These are phyloP conservation scores for Thalassophryne amazonica DNA, from an alignment of 2,797 vertebrate species.

Conservation along the genomic window DNA sequence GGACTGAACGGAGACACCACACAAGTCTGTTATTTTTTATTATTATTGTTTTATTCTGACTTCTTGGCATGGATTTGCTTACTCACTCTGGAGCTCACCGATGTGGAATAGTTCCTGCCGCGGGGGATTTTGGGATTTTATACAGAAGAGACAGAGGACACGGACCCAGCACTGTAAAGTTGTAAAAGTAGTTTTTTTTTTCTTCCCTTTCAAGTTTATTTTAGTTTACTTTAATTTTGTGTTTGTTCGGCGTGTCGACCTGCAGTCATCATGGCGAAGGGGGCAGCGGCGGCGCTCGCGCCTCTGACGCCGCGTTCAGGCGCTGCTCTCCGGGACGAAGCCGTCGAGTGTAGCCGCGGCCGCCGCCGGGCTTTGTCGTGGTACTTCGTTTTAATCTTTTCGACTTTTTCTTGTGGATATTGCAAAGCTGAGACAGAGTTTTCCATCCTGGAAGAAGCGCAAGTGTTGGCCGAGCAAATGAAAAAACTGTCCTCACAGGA, in stretches of 20 bases:
- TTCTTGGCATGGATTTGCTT: constrained; percentile 41
- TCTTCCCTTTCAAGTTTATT: constrained; percentile 21
- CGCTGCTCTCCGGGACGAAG: constrained; percentile 50
- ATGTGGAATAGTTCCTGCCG: constrained; percentile 39
- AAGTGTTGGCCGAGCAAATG: constrained; percentile 92
- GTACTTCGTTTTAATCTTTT: constrained; percentile 71
- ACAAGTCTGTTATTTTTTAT: too few relatives aligned
- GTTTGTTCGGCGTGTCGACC: constrained; percentile 30
- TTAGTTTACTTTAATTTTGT: too few relatives aligned
- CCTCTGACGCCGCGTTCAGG: constrained; percentile 39
- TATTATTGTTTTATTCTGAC: too few relatives aligned
- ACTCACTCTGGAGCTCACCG: constrained; percentile 21
- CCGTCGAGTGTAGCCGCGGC: constrained; percentile 17
- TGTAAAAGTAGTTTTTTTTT: constrained; percentile 66
- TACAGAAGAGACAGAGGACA: constrained; percentile 30
- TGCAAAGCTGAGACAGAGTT: constrained; percentile 85
- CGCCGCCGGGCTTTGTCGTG: constrained; percentile 50
- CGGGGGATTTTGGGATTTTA: constrained; percentile 19
- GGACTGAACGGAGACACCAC: constrained; percentile 18
- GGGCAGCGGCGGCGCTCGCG: constrained; percentile 54
- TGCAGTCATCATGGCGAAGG: constrained; percentile 79
- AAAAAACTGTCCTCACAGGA: constrained; percentile 90
- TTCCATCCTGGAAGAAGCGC: constrained; percentile 93
- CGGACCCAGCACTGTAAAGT: constrained; percentile 61
- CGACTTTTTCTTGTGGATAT: constrained; percentile 76